Conservation (phyloP, 2,113 vertebrate genomes). For the Petrocephalus microphthalmus region DNA sequence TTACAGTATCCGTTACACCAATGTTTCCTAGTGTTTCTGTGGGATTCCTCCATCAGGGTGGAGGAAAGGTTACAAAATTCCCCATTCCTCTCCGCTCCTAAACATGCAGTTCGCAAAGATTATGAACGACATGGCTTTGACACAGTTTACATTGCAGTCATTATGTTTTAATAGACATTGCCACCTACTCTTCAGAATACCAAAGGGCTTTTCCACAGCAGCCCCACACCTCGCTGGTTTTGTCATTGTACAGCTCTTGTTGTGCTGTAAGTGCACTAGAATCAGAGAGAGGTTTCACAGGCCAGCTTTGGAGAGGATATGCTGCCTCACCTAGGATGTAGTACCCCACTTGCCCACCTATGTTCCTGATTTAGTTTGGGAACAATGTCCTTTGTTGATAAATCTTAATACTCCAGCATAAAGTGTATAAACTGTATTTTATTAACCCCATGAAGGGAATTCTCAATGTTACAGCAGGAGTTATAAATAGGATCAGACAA, state of each 20-base stretch:
- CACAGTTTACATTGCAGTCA: not conserved
- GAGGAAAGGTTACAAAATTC: not conserved
- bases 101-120: not conserved
- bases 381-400: not conserved
- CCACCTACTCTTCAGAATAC: not conserved
- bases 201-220: not conserved
- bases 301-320: not conserved
- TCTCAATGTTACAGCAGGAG: not conserved
- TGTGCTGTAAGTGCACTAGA: not conserved
- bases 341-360: not conserved
- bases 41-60: not conserved
- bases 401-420: not conserved
- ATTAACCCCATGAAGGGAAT: too few relatives aligned
- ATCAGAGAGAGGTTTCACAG: not conserved
- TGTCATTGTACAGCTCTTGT: not conserved
- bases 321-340: not conserved
- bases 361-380: not conserved
- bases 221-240: not conserved
- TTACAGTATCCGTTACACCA: too few relatives aligned
- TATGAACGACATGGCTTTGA: not conserved
- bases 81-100: not conserved
- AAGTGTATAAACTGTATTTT: not conserved
- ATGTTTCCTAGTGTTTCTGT: not conserved
- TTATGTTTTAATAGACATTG: not conserved
- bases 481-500: not conserved